phyloP scores from a whole-genome alignment of 2,888 invertebrate genomes.

The Tipula confusa region DNA sequence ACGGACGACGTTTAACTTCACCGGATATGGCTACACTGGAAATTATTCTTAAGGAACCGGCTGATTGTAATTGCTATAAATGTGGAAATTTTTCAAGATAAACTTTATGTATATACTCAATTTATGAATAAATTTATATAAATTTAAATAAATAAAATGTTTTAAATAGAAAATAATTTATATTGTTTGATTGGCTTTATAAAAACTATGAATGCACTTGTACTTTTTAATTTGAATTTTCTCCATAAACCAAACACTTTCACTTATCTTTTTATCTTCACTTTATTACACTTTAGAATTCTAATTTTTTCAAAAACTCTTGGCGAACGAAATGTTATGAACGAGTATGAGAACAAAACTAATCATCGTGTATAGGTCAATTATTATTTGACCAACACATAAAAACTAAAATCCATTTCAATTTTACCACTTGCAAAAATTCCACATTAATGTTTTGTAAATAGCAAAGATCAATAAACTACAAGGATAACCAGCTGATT shows the following conservation, averaged over 20 bases:
- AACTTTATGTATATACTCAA: constrained; percentile 37
- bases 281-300: too few species aligned
- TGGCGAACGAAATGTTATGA: too few species aligned
- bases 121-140: background rate
- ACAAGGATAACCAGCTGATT: constrained; percentile 10
- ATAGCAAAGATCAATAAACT: background rate
- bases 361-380: too few species aligned
- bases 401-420: too few species aligned
- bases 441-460: background rate
- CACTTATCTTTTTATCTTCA: background rate
- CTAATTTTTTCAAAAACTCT: too few species aligned
- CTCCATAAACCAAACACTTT: background rate
- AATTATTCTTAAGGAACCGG: constrained; percentile 77
- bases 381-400: too few species aligned
- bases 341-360: too few species aligned
- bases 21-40: constrained; percentile 72
- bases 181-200: background rate
- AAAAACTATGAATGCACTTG: background rate
- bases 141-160: background rate
- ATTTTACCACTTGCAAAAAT: too few species aligned
- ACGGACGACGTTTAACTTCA: constrained; percentile 70
- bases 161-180: background rate
- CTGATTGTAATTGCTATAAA: constrained; percentile 85
- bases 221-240: too few species aligned
- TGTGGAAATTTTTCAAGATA: constrained; percentile 80